Conservation (phyloP, 2,888 invertebrate genomes). For the Torymus texanus region DNA sequence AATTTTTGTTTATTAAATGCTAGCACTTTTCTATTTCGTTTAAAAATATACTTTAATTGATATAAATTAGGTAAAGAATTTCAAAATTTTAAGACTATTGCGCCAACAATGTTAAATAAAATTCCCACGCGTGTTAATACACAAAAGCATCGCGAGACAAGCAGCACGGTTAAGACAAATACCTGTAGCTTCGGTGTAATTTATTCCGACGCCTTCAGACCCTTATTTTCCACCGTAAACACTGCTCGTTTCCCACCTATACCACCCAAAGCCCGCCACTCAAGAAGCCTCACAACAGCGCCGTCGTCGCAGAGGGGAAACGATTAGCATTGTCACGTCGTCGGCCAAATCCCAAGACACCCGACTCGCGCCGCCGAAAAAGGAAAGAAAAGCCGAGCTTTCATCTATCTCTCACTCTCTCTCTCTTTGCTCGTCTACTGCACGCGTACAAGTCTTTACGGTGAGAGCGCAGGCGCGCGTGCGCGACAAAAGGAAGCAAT, state of each 20-base stretch:
- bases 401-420: neutral
- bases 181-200: neutral
- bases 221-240: neutral
- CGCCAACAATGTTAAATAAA: too few relatives aligned
- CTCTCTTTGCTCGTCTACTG: too few relatives aligned
- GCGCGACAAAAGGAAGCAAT: constrained; percentile 46
- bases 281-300: neutral
- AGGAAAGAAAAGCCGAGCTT: neutral
- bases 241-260: neutral
- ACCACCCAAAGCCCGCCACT: neutral
- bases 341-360: neutral
- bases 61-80: too few relatives aligned
- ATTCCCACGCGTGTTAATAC: too few relatives aligned
- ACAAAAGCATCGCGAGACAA: too few relatives aligned
- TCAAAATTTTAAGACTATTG: too few relatives aligned
- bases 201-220: neutral
- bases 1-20: too few relatives aligned
- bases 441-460: neutral
- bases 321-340: constrained; percentile 10
- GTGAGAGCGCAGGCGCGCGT: neutral
- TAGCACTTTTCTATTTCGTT: too few relatives aligned
- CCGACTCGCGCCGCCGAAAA: neutral
- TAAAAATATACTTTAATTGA: too few relatives aligned
- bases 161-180: neutral
- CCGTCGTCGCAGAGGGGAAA: neutral